Evolutionary conservation across 1,140 invertebrate species (phyloP).

Genomic region (Bemisia tabaci): DNA sequence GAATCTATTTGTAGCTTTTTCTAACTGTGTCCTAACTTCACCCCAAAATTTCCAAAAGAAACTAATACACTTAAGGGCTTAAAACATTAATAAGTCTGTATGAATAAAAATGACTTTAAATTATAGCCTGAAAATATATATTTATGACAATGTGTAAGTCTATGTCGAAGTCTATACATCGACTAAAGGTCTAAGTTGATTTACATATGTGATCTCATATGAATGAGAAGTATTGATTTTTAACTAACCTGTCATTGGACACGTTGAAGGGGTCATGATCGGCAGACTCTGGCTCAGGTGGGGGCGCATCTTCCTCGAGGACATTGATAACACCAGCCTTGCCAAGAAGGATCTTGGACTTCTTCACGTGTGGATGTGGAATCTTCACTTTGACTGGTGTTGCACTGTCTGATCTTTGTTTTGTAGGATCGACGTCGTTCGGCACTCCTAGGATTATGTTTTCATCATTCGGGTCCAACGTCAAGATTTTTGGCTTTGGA

Average conservation of each 20-base stretch:
- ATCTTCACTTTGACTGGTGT: conserved; percentile 56
- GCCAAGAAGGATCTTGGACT: conserved; percentile 88
- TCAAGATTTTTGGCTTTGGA: conserved; percentile 87
- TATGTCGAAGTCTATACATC: too few species aligned
- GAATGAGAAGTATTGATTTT: too few species aligned
- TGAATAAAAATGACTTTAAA: too few species aligned
- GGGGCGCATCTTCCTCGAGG: conserved; percentile 75
- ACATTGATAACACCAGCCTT: conserved; percentile 94
- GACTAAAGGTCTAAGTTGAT: neutral
- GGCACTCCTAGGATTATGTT: conserved; percentile 89
- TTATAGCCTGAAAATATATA: too few species aligned
- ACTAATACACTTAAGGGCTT: too few species aligned
- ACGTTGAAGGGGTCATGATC: conserved; percentile 96
- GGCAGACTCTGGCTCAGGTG: conserved; percentile 73
- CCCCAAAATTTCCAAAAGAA: too few species aligned
- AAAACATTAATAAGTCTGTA: too few species aligned
- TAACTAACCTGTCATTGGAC: conserved; percentile 75
- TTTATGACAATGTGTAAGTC: too few species aligned
- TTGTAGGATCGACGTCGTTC: conserved; percentile 81
- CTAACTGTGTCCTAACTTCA: too few species aligned
- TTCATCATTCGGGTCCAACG: conserved; percentile 95
- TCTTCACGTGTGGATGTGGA: conserved; percentile 86
- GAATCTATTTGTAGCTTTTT: too few species aligned
- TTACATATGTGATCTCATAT: too few species aligned
- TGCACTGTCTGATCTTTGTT: conserved; percentile 33